These are phyloP conservation scores for Elanoides forficatus DNA, from an alignment of 2,113 vertebrate genomes.

Conservation along the genomic window DNA sequence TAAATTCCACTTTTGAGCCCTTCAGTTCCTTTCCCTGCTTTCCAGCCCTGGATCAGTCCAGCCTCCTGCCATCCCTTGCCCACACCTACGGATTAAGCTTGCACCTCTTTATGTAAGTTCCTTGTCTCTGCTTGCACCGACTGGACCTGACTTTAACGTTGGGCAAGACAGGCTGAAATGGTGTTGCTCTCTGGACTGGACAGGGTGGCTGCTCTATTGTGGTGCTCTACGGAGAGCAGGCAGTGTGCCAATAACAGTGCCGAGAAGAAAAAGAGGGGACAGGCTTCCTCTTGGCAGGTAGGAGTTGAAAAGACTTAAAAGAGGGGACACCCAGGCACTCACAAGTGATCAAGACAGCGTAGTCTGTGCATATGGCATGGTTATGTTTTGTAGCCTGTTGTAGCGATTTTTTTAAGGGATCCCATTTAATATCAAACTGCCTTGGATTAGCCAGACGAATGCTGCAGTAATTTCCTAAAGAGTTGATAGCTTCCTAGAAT, in stretches of 20 bases:
- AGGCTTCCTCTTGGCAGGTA: neutral
- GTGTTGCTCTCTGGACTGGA: neutral
- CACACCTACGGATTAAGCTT: neutral
- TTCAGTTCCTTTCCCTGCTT: neutral
- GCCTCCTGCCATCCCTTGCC: neutral
- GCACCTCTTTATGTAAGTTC: neutral
- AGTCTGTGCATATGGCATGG: neutral
- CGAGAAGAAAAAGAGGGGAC: neutral
- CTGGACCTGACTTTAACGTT: neutral
- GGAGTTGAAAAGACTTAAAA: neutral
- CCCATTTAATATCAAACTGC: neutral
- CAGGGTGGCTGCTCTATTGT: accelerated
- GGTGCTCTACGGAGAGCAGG: neutral
- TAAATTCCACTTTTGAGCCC: neutral
- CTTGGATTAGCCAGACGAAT: neutral
- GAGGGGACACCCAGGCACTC: neutral
- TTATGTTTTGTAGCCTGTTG: neutral
- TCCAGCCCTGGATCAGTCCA: accelerated
- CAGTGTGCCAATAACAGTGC: neutral
- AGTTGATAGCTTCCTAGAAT: neutral
- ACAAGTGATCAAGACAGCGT: neutral
- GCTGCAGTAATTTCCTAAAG: neutral
- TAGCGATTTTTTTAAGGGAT: neutral
- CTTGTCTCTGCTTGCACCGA: neutral
- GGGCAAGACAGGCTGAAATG: neutral